A percentile compares a stretch with the other conserved stretches of the same genome.
Conservation (phyloP, 1,140 invertebrate genomes). For the Caenorhabditis briggsae region DNA sequence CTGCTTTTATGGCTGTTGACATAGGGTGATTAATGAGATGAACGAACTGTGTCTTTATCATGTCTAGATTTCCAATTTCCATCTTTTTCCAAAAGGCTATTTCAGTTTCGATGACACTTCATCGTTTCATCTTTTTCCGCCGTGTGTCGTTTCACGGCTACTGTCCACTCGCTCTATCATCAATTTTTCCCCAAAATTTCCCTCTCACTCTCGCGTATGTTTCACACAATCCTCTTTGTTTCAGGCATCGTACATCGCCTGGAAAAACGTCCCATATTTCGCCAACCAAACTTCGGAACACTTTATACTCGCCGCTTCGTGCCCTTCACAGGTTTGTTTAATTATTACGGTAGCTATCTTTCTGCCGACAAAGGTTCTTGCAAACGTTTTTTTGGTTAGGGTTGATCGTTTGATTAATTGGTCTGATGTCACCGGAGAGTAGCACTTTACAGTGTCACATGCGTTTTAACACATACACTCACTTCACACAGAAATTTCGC, state of each 20-base stretch:
- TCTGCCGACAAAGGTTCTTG: background rate
- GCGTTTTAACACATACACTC: background rate
- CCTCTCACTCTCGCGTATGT: background rate
- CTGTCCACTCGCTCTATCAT: constrained; percentile 44
- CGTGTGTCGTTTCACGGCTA: constrained; percentile 49
- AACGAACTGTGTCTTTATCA: constrained; percentile 27
- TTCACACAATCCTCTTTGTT: constrained; percentile 3
- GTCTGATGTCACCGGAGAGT: background rate
- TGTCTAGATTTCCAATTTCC: constrained; percentile 1
- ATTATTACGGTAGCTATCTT: background rate
- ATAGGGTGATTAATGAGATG: background rate
- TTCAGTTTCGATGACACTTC: constrained; percentile 14
- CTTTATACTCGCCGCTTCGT: background rate
- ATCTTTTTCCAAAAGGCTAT: too few relatives aligned
- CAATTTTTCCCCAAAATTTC: background rate
- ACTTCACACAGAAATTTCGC: too few relatives aligned
- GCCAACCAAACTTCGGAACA: background rate
- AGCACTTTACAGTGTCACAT: constrained; percentile 25
- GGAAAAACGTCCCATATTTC: background rate
- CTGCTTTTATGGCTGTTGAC: background rate
- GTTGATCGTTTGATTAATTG: constrained; percentile 49
- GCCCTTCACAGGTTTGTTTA: background rate
- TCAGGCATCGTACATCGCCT: constrained; percentile 1
- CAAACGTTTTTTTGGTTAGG: background rate
- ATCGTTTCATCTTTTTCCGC: background rate